Percentiles rank a stretch among this genome's conserved stretches.
phyloP scores from a whole-genome alignment of 2,113 vertebrate species.

The Dascyllus trimaculatus region DNA sequence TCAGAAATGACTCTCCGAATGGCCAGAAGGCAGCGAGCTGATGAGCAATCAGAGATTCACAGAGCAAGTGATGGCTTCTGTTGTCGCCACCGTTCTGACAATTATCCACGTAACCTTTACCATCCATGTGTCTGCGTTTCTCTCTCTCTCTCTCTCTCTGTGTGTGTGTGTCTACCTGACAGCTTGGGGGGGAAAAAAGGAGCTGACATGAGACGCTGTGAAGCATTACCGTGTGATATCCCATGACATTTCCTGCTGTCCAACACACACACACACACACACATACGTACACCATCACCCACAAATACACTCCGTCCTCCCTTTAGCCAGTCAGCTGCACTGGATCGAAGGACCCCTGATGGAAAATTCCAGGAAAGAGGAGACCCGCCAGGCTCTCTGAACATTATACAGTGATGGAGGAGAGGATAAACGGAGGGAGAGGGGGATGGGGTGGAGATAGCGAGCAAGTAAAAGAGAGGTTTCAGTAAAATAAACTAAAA shows the following conservation, averaged over 20 bases:
- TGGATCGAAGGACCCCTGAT: slow-evolving; percentile 52
- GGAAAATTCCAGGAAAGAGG: slow-evolving; percentile 49
- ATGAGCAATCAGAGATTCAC: slow-evolving; percentile 10
- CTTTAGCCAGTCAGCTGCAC: slow-evolving; percentile 49
- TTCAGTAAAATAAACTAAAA: neutral
- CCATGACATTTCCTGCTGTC: slow-evolving; percentile 71
- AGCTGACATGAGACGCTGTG: slow-evolving; percentile 66
- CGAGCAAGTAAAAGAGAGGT: neutral
- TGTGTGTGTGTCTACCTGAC: slow-evolving; percentile 37
- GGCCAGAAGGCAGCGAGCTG: neutral
- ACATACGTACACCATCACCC: slow-evolving; percentile 21
- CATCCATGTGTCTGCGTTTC: neutral
- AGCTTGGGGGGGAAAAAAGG: slow-evolving; percentile 42
- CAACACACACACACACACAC: slow-evolving; percentile 18
- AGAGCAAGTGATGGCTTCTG: neutral
- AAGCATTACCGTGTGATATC: slow-evolving; percentile 65
- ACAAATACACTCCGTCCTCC: slow-evolving; percentile 15
- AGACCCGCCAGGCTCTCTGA: slow-evolving; percentile 21
- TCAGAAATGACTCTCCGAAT: neutral
- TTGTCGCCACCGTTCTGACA: neutral
- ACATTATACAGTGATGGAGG: neutral
- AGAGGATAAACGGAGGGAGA: neutral
- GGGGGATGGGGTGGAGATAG: neutral
- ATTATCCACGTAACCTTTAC: slow-evolving; percentile 27
- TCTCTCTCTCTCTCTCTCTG: neutral